Percentiles rank a stretch among this genome's conserved stretches.
Conservation (phyloP, 2,888 invertebrate genomes). For the Sminthurinus aureus region DNA sequence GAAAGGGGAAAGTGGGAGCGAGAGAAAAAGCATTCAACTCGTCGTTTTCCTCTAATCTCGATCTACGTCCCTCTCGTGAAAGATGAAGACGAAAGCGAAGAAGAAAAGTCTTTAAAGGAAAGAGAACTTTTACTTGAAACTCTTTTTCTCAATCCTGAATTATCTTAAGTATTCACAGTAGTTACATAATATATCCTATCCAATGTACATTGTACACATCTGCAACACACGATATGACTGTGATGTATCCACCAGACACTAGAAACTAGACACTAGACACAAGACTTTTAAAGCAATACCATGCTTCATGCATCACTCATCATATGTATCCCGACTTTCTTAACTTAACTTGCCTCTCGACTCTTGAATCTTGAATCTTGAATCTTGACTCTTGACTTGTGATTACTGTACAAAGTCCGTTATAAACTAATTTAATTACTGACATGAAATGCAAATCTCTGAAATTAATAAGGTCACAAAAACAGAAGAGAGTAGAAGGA, state of each 20-base stretch:
- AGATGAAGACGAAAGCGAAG: background rate
- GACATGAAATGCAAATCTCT: slow-evolving; percentile 8
- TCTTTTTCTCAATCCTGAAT: background rate
- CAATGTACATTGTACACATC: background rate
- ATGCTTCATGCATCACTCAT: too few species aligned
- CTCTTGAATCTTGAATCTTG: too few species aligned
- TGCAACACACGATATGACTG: too few species aligned
- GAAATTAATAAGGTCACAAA: slow-evolving; percentile 16
- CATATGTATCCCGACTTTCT: too few species aligned
- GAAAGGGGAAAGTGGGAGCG: too few species aligned
- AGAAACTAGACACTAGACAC: too few species aligned
- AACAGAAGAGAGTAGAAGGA: background rate
- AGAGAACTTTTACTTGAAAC: background rate
- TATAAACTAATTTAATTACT: slow-evolving; percentile 17
- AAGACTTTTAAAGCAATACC: too few species aligned
- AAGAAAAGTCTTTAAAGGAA: slow-evolving; percentile 28
- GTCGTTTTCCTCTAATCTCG: background rate
- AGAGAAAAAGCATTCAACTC: background rate
- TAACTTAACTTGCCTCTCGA: too few species aligned
- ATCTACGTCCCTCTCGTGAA: background rate
- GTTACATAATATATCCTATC: background rate
- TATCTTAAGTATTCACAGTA: slow-evolving; percentile 1
- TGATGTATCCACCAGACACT: too few species aligned
- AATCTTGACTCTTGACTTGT: background rate
- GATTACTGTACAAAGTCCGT: background rate